These are phyloP conservation scores for Campoplex nolae DNA, from an alignment of 2,888 invertebrate genomes.

Conservation along the genomic window DNA sequence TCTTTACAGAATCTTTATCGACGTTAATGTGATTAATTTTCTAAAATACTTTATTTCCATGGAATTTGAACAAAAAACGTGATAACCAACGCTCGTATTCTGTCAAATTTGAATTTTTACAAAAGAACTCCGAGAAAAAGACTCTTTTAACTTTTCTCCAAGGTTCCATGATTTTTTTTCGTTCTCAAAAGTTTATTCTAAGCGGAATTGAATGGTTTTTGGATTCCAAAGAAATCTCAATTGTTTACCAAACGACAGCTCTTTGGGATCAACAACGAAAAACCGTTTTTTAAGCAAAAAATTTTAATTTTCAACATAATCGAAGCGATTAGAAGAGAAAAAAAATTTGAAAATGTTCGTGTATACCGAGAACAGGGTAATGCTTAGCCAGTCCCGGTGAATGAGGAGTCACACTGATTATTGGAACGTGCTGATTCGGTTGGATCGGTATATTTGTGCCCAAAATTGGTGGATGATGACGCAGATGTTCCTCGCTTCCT, in stretches of 20 bases:
- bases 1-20: background rate
- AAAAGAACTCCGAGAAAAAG: background rate
- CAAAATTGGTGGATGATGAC: constrained; percentile 72
- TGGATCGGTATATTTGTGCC: constrained; percentile 77
- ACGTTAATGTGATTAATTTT: background rate
- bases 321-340: background rate
- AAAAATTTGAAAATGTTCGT: background rate
- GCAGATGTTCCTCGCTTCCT: constrained; percentile 72
- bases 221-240: background rate
- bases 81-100: background rate
- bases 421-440: constrained; percentile 88
- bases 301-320: background rate
- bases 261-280: no score
- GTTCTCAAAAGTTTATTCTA: background rate
- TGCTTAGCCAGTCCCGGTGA: constrained; percentile 91
- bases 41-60: background rate
- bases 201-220: background rate
- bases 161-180: no score
- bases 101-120: background rate
- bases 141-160: no score
- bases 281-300: no score
- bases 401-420: constrained; percentile 95
- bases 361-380: constrained; percentile 87
- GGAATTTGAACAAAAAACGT: background rate
- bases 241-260: no score